Percentiles rank a stretch among this genome's conserved stretches.
Evolutionary conservation across 1,140 invertebrate species (phyloP).

Genomic region (Pomacea maculata): DNA sequence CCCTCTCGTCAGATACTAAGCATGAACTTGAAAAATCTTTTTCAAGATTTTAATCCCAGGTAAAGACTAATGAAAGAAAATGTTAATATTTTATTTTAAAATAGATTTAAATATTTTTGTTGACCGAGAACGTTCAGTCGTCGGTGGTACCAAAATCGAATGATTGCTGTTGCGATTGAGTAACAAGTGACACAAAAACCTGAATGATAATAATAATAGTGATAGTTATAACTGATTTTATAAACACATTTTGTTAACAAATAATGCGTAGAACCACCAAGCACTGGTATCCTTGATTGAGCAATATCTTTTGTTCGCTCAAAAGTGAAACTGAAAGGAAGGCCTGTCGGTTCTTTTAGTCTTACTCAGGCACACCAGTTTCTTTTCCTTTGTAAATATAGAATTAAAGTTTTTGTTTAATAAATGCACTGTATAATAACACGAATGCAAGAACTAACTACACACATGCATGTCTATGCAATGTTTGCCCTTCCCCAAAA

Average conservation of each 20-base stretch:
- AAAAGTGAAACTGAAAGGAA: too few relatives aligned
- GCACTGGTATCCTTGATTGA: too few relatives aligned
- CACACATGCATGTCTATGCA: not conserved
- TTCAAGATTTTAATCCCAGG: slow-evolving; percentile 63
- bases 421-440: not conserved
- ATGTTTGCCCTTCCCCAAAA: not conserved
- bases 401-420: not conserved
- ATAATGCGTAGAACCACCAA: too few relatives aligned
- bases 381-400: not conserved
- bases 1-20: not conserved
- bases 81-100: not conserved
- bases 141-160: not conserved
- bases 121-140: not conserved
- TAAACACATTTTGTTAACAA: not conserved
- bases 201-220: not conserved
- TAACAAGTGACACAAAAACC: not conserved
- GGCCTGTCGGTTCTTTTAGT: too few relatives aligned
- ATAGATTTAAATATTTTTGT: not conserved
- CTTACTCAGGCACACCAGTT: not conserved
- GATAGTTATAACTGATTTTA: not conserved
- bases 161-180: not conserved
- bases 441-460: not conserved
- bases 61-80: slow-evolving; percentile 22
- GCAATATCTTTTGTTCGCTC: too few relatives aligned
- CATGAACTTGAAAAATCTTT: slow-evolving; percentile 58